These are phyloP conservation scores for Boleophthalmus pectinirostris DNA, from an alignment of 2,113 vertebrate genomes.

Conservation along the genomic window DNA sequence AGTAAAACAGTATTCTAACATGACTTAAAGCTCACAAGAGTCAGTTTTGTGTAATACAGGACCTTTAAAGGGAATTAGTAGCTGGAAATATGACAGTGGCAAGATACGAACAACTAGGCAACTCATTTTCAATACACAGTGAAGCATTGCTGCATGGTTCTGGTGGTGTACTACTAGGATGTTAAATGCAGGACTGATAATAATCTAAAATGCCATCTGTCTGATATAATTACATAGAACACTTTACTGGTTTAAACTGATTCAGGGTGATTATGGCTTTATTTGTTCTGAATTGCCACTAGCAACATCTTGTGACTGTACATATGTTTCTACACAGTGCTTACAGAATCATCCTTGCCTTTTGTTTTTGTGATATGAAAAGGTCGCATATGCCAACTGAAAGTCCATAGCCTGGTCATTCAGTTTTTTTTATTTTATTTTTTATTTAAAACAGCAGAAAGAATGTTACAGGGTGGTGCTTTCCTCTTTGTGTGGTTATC, in stretches of 20 bases:
- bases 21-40: too few relatives aligned
- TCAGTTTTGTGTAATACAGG: too few relatives aligned
- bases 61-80: neutral
- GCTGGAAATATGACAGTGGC: neutral
- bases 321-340: too few relatives aligned
- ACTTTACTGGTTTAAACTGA: neutral
- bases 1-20: too few relatives aligned
- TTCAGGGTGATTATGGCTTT: neutral
- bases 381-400: neutral
- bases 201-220: neutral
- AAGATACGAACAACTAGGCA: neutral
- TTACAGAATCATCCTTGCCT: too few relatives aligned
- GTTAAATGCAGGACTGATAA: neutral
- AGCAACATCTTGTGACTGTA: too few relatives aligned
- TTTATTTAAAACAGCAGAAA: neutral
- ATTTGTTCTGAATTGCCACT: neutral
- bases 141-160: neutral
- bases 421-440: neutral
- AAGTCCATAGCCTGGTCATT: neutral
- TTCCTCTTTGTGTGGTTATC: conserved; percentile 17
- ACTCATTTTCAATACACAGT: neutral
- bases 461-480: conserved; percentile 3
- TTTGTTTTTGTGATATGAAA: neutral
- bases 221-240: neutral
- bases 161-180: neutral